Conservation (phyloP, 2,797 vertebrate genomes). For the Octomys mimax region DNA sequence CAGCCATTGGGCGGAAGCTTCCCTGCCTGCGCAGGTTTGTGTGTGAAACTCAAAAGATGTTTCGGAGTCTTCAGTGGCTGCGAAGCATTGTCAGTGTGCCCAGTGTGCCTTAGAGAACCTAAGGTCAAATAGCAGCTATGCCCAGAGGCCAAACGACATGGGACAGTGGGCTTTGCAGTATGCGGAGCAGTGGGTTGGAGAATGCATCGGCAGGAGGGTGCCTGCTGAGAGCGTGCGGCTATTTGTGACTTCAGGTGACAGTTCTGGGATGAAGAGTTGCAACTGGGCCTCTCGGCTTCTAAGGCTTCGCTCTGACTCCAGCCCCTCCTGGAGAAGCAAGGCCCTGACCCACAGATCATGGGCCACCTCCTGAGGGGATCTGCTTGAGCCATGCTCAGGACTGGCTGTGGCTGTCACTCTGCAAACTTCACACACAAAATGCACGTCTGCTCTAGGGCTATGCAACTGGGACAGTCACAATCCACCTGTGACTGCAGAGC, state of each 20-base stretch:
- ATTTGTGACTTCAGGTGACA: not conserved
- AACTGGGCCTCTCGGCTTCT: too few species aligned
- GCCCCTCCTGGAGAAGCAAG: not conserved
- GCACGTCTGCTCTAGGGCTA: fast-evolving
- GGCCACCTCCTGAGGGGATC: not conserved
- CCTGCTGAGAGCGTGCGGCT: fast-evolving
- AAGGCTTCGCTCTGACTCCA: not conserved
- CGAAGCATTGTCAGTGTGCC: too few species aligned
- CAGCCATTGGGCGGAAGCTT: not conserved
- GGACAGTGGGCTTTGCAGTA: fast-evolving
- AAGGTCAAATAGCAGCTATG: not conserved
- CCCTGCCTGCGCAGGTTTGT: not conserved
- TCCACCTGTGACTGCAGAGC: too few species aligned
- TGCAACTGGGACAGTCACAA: fast-evolving
- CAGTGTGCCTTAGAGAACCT: not conserved
- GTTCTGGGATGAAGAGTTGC: too few species aligned
- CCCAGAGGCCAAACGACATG: too few species aligned
- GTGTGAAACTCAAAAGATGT: not conserved
- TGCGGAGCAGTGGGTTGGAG: not conserved
- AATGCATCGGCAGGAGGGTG: fast-evolving
- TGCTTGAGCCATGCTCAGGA: fast-evolving
- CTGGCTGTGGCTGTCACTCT: fast-evolving
- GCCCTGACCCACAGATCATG: fast-evolving
- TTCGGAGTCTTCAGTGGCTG: not conserved
- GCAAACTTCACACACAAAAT: not conserved